These are phyloP conservation scores for Malacoctenus gilli DNA, from an alignment of 2,797 vertebrate genomes.

Conservation along the genomic window DNA sequence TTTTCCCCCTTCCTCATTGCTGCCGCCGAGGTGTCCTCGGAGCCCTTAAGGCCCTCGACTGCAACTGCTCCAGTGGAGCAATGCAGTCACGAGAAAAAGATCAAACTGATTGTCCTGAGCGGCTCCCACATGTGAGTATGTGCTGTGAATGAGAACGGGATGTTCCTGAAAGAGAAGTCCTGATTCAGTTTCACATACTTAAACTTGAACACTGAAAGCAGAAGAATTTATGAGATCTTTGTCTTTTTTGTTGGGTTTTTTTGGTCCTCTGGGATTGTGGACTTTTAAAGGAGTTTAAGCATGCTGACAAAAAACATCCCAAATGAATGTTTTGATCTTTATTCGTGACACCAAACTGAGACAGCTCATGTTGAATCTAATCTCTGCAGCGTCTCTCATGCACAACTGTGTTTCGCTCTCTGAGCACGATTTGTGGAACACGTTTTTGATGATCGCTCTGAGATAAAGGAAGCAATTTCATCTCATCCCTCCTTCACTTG, in stretches of 20 bases:
- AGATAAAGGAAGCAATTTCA: background rate
- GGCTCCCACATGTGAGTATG: background rate
- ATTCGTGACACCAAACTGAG: too few relatives aligned
- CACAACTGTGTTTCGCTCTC: too few relatives aligned
- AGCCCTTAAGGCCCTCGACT: background rate
- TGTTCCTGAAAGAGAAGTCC: background rate
- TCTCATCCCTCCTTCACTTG: too few relatives aligned
- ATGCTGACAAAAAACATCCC: too few relatives aligned
- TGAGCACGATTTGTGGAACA: too few relatives aligned
- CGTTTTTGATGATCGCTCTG: too few relatives aligned
- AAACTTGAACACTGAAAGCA: background rate
- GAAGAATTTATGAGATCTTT: background rate
- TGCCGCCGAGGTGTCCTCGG: background rate
- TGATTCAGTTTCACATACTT: background rate
- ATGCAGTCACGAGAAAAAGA: background rate
- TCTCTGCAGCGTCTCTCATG: too few relatives aligned
- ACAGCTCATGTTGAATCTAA: too few relatives aligned
- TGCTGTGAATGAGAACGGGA: background rate
- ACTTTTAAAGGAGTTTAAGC: too few relatives aligned
- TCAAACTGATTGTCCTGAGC: background rate
- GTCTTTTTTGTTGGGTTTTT: too few relatives aligned
- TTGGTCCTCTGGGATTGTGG: too few relatives aligned
- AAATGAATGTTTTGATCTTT: too few relatives aligned
- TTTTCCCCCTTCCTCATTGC: background rate
- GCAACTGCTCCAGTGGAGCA: background rate